These are phyloP conservation scores for Dasyprocta punctata DNA, from an alignment of 2,113 vertebrate species.

Conservation along the genomic window DNA sequence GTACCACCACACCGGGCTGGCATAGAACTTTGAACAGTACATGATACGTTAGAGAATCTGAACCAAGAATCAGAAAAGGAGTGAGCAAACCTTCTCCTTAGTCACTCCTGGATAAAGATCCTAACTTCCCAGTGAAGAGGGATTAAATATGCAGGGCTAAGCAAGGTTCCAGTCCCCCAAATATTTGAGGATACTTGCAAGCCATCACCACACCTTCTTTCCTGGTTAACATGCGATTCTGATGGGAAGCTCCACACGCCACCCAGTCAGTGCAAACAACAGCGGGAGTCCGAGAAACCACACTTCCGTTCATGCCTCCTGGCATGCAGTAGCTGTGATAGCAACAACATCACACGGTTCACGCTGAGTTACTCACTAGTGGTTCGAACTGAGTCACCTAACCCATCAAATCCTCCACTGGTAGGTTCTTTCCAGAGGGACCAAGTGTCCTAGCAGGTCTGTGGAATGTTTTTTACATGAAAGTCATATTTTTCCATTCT, in stretches of 20 bases:
- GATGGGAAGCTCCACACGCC: not conserved
- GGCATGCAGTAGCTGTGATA: not conserved
- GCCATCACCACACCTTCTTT: not conserved
- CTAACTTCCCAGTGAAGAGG: not conserved
- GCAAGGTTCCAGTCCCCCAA: not conserved
- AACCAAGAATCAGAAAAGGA: not conserved
- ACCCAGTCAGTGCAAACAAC: not conserved
- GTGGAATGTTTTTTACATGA: not conserved
- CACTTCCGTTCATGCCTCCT: not conserved
- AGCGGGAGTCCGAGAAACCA: not conserved
- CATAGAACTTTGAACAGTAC: not conserved
- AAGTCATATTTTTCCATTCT: not conserved
- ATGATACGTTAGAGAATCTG: not conserved
- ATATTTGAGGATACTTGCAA: not conserved
- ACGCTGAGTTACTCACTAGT: not conserved
- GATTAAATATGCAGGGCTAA: not conserved
- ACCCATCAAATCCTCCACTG: rapidly evolving
- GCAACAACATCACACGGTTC: not conserved
- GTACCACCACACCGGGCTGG: not conserved
- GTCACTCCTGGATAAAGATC: not conserved
- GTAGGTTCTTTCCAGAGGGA: not conserved
- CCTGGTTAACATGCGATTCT: not conserved
- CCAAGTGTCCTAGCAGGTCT: not conserved
- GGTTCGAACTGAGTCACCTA: not conserved
- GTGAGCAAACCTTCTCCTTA: not conserved